Evolutionary conservation across 2,113 vertebrate genomes (phyloP).

Genomic region (Neomonachus schauinslandi): DNA sequence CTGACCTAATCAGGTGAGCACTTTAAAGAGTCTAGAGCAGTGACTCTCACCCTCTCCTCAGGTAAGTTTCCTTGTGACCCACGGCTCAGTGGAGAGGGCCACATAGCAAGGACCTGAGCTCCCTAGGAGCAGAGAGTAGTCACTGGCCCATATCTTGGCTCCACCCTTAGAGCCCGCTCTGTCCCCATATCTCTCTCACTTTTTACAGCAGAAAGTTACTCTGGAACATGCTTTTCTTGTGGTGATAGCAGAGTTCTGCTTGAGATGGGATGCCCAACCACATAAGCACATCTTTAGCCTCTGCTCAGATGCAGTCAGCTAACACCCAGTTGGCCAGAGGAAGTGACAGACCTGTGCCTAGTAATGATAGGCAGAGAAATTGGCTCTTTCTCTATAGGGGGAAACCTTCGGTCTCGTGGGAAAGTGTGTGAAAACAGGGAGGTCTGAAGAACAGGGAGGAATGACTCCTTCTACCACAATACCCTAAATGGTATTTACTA

Average conservation of each 20-base stretch:
- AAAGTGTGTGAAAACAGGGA: neutral
- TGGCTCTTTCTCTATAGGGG: neutral
- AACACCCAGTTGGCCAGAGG: neutral
- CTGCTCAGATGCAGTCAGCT: neutral
- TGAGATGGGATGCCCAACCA: accelerated
- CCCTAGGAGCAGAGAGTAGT: neutral
- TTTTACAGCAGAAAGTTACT: neutral
- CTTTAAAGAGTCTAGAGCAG: neutral
- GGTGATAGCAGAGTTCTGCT: neutral
- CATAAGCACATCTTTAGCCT: neutral
- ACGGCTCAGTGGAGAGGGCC: neutral
- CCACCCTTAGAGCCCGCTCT: neutral
- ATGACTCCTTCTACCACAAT: too few relatives aligned
- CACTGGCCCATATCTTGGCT: neutral
- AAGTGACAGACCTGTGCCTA: neutral
- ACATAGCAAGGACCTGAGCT: neutral
- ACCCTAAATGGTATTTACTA: neutral
- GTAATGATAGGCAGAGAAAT: neutral
- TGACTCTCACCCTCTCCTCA: neutral
- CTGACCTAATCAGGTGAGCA: neutral
- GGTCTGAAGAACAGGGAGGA: neutral
- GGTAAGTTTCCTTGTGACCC: neutral
- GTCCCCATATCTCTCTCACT: neutral
- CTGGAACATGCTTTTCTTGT: neutral
- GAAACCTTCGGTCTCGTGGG: neutral